Percentiles rank a stretch among this genome's conserved stretches.
These are phyloP conservation scores for Aphaenogaster ashmeadi DNA, from an alignment of 1,140 invertebrate species.

Conservation along the genomic window DNA sequence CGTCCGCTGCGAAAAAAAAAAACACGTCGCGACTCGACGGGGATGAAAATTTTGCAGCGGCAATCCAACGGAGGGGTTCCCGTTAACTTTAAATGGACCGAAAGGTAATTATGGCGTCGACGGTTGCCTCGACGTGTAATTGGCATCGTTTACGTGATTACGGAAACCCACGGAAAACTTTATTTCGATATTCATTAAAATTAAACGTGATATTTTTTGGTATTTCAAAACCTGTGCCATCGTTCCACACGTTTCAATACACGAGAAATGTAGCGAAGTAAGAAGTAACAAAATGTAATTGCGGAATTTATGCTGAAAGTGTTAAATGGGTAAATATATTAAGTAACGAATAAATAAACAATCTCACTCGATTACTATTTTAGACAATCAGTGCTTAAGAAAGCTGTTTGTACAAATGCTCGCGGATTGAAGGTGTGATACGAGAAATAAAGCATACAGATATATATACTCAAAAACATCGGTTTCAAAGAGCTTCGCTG, in stretches of 20 bases:
- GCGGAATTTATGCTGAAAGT: background rate
- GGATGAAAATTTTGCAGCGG: constrained; percentile 53
- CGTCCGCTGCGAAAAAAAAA: constrained; percentile 49
- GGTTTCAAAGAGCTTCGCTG: background rate
- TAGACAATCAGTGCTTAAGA: background rate
- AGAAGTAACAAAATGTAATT: background rate
- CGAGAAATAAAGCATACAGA: background rate
- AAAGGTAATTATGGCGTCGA: constrained; percentile 57
- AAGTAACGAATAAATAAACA: constrained; percentile 12
- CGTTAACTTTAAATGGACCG: constrained; percentile 62
- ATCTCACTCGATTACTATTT: background rate
- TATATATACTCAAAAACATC: background rate
- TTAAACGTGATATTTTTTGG: constrained; percentile 36
- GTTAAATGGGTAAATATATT: background rate
- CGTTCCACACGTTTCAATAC: background rate
- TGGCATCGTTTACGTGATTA: constrained; percentile 57
- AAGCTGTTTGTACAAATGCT: background rate
- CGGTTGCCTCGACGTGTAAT: constrained; percentile 59
- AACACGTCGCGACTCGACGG: background rate
- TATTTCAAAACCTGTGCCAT: background rate
- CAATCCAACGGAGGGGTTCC: constrained; percentile 13
- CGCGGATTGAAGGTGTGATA: background rate
- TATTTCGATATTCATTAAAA: constrained; percentile 59
- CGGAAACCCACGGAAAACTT: constrained; percentile 43
- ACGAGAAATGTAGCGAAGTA: background rate